These are phyloP conservation scores for Batillaria attramentaria DNA, from an alignment of 1,140 invertebrate genomes.

Conservation along the genomic window DNA sequence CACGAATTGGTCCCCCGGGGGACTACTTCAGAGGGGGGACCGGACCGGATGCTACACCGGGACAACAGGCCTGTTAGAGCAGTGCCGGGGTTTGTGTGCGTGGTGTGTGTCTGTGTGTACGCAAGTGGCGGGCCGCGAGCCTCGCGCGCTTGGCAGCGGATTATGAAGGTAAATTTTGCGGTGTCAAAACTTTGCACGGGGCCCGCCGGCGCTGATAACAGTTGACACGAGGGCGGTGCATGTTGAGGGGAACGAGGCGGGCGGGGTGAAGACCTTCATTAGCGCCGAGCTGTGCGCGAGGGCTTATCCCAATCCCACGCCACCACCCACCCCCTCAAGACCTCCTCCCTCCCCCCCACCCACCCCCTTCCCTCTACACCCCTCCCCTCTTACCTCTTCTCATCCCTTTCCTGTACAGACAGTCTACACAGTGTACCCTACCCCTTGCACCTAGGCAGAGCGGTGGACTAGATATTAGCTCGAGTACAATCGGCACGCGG, in stretches of 20 bases:
- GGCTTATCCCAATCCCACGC: not conserved
- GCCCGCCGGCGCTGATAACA: conserved; percentile 26
- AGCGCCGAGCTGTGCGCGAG: not conserved
- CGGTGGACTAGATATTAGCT: too few relatives aligned
- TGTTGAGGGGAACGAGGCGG: not conserved
- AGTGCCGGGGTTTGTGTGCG: too few relatives aligned
- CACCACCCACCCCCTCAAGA: not conserved
- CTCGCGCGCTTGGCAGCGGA: conserved; percentile 22
- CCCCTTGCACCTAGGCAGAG: too few relatives aligned
- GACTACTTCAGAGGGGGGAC: too few relatives aligned
- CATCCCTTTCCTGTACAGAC: not conserved
- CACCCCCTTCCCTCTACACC: not conserved
- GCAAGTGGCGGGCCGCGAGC: conserved; percentile 11
- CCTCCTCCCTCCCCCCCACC: not conserved
- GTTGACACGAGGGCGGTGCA: conserved; percentile 31
- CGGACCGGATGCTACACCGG: too few relatives aligned
- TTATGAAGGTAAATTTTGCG: conserved; percentile 34
- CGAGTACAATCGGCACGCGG: too few relatives aligned
- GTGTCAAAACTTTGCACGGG: conserved; percentile 32
- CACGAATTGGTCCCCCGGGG: too few relatives aligned
- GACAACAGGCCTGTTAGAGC: too few relatives aligned
- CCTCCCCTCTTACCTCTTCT: not conserved
- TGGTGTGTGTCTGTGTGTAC: too few relatives aligned
- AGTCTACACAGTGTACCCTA: too few relatives aligned
- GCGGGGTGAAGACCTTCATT: conserved; percentile 14